Evolutionary conservation across 1,140 invertebrate genomes (phyloP), one percentile per base, ranked within the genome.

Genomic region (Argopecten irradians): DNA sequence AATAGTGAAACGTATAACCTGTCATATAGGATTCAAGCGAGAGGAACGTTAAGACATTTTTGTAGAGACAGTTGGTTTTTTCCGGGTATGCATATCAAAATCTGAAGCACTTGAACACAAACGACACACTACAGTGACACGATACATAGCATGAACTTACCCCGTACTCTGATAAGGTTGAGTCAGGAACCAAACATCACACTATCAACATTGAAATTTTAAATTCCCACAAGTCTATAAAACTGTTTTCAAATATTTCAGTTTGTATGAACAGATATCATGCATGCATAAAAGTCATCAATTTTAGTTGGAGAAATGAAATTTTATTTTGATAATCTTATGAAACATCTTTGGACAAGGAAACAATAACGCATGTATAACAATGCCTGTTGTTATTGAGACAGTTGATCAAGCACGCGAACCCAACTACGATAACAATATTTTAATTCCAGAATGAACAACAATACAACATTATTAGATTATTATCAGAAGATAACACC

Each of bases 221-320:
- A 71, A 71, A 71, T 71, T 71, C 55, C 55, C 55, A 28, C n/a
- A 71, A 7, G 55, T n/a, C 55, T 71, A 71, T 71, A 71, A 71
- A 71, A 71, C 55, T 71, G n/a, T 71, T 71, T 71, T 71, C 55
- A 71, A 71, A 71, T 71, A 28, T 71, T 71, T 71, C n/a, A 71
- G 55, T 71, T 71, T 28, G 16, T 71, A 71, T 71, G 55, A 16
- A 71, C 55, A 71, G 55, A 71, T 71, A 71, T 71, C 55, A 71
- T 11, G n/a, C 55, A 71, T 71, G 55, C 55, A 71, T 71, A 71
- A 71, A 71, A 71, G 55, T 71, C 55, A 71, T 71, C 55, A 71
- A 71, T 71, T 39, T 71, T 71, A 71, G n/a, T 28, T 71, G 55
- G n/a, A 71, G 55, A 71, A 71, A 71, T 71, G 55, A 71, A 71